Percentiles rank a stretch among this genome's conserved stretches.
These are phyloP conservation scores for Trogon melanurus DNA, from an alignment of 2,113 vertebrate genomes.

Conservation along the genomic window DNA sequence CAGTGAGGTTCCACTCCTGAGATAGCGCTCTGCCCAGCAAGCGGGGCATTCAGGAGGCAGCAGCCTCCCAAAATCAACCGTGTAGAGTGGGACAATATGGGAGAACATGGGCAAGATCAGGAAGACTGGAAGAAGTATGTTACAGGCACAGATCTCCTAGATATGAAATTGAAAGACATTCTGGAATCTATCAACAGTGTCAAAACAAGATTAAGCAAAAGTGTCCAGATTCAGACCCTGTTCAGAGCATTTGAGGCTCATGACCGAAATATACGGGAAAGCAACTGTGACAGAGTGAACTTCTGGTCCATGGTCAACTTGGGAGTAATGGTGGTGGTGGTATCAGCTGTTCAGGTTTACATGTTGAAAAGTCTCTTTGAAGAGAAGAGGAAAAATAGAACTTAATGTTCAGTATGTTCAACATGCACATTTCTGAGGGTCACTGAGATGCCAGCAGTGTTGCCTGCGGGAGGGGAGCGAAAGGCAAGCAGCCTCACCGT, in stretches of 20 bases:
- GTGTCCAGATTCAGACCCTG: slow-evolving; percentile 91
- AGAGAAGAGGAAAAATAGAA: slow-evolving; percentile 90
- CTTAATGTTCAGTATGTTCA: slow-evolving; percentile 74
- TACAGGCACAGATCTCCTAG: slow-evolving; percentile 89
- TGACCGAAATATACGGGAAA: slow-evolving; percentile 96
- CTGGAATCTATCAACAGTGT: slow-evolving; percentile 96
- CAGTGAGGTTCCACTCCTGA: background rate
- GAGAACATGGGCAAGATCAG: slow-evolving; percentile 77
- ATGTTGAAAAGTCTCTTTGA: slow-evolving; percentile 94
- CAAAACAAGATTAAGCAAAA: slow-evolving; percentile 92
- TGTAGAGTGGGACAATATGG: slow-evolving; percentile 84
- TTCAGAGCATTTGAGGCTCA: slow-evolving; percentile 95
- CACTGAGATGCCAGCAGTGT: rapidly evolving
- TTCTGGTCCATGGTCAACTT: slow-evolving; percentile 92
- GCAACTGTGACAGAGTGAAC: slow-evolving; percentile 93
- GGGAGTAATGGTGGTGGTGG: slow-evolving; percentile 86
- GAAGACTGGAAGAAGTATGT: slow-evolving; percentile 95
- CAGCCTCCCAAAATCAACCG: background rate
- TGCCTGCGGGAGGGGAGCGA: background rate
- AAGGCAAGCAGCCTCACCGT: slow-evolving; percentile 59
- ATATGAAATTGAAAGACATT: slow-evolving; percentile 97
- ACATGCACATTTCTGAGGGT: background rate
- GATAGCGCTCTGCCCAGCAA: background rate
- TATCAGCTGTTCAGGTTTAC: slow-evolving; percentile 92
- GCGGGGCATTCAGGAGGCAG: background rate